Base-by-base conservation (phyloP, 2,888 invertebrate species). In the Drosophila fulvimacula region DNA sequence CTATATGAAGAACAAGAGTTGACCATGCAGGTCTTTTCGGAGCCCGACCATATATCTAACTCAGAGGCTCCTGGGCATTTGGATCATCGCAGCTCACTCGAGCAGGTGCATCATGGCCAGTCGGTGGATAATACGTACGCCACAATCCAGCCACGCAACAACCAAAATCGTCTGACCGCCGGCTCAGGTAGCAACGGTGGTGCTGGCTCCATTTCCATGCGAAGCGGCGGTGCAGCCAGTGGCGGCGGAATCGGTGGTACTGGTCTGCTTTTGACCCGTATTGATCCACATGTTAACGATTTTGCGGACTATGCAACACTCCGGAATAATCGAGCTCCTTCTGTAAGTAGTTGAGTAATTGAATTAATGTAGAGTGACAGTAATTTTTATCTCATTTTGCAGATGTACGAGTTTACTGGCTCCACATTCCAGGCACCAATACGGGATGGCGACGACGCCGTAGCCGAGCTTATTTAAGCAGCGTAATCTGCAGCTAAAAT, bases 1-100 rank as follows among this genome's bases (percentile, higher is more conserved):
- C 95, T 97, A 0, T 98, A 98, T 81, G 97, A 98, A 92, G 97
- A 98, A 83, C 97, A 98, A 92, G 97, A 98, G 92, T 93, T 98
- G 62, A 97, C 97, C 34, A 98, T 98, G 98, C 97, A 97, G 92
- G 97, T 98, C 21, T 97, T 97, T 90, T 95, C 95, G 76, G 96
- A 96, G 89, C 95, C 96, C 13, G 96, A 96, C 91, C 92, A 92
- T 48, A 91, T 91, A 41, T 91, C 92, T n/a, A 92, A 88, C 59
- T 91, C 91, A 19, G 92, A 92, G 73, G 87, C 90, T n/a, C 92
- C 91, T 42, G 92, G 89, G 36, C 91, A 91, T 66, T 69, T 92
- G 66, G 92, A 92, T 61, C 89, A 91, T 75, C 89, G 92, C 49
- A 90, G 90, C 78, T 91, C 92, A 9, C 86, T 92, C 56, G 92